Conservation (phyloP, 2,888 invertebrate genomes). For the Tipula helvola region DNA sequence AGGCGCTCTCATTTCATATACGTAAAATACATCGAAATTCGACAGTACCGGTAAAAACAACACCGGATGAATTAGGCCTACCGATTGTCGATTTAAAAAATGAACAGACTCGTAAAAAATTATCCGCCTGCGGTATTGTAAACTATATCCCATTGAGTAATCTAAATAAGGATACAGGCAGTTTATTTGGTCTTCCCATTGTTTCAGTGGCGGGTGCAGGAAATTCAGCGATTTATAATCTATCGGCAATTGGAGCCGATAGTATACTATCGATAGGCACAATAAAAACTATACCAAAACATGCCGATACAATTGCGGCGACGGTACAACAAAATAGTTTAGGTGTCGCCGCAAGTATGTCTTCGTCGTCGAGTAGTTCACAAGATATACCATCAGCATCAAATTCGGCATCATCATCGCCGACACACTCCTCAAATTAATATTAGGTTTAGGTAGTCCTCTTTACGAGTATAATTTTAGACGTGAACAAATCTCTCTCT, state of each 20-base stretch:
- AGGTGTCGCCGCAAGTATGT: not conserved
- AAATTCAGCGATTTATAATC: slow-evolving; percentile 43
- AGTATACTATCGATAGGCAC: slow-evolving; percentile 61
- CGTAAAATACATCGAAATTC: slow-evolving; percentile 40
- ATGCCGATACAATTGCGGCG: not conserved
- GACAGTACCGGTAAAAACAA: slow-evolving; percentile 19
- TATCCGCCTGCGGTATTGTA: slow-evolving; percentile 54
- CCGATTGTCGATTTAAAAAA: slow-evolving; percentile 62
- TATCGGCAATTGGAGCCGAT: slow-evolving; percentile 54
- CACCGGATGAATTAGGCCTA: slow-evolving; percentile 49
- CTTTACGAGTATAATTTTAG: not conserved
- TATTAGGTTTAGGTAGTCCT: too few species aligned
- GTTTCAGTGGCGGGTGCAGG: slow-evolving; percentile 51
- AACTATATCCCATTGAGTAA: slow-evolving; percentile 62
- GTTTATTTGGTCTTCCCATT: slow-evolving; percentile 59
- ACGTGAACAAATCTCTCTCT: not conserved
- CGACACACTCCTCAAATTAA: not conserved
- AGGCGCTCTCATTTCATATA: slow-evolving; percentile 46
- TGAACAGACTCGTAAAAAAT: slow-evolving; percentile 48
- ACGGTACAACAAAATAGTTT: not conserved
- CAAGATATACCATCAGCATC: not conserved
- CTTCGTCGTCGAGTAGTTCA: not conserved
- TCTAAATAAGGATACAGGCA: slow-evolving; percentile 42
- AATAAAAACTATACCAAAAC: slow-evolving; percentile 42
- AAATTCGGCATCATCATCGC: not conserved